Base-by-base conservation (phyloP, 1,140 invertebrate genomes). In the Adelges cooleyi region DNA sequence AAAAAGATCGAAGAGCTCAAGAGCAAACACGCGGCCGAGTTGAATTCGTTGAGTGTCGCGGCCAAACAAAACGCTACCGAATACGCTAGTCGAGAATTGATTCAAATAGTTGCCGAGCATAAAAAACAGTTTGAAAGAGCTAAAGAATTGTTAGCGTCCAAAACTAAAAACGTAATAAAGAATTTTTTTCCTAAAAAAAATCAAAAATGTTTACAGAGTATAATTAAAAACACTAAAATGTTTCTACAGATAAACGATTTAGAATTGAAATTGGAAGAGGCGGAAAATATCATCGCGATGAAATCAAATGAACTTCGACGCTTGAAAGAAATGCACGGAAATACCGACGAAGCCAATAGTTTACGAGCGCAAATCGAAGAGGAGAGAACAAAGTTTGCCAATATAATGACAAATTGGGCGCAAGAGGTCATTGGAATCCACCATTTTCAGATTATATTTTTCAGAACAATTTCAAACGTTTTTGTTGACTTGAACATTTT, bases 321-420 rank as follows among this genome's bases (percentile, higher is more conserved):
- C 10, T 15, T 46, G 0, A 62, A 62, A 18, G 42, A 27, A 33
- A 33, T 62, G 15, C 54, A 42, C 13, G 27, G 2, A 46, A 27
- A 40, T 9, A 18, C 25, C 20, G 18, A 62, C 1, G 27, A 62
- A 1, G 15, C 46, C 3, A 18, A 62, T 20, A 15, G 18, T 9
- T 18, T 62, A 0, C 44, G 27, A 62, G 17, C 44, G 29, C 56
- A 62, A 48, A 62, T 62, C 22, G 56, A 62, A 48, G 56, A 62
- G 9, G 56, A 62, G n/a, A 48, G 56, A 6, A 29, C 42, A 18
- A 62, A 62, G 33, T 62, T 62, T 62, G 56, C 42, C 13, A 40
- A 62, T 46, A 62, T 62, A 29, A 62, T 62, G 42, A 62, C 56
- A 4, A 62, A 62, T 62, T 62, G 56, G 56, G 17, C 56, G 2